phyloP scores from a whole-genome alignment of 92 coral and sea anemone species.

The Epizoanthus rinbou region DNA sequence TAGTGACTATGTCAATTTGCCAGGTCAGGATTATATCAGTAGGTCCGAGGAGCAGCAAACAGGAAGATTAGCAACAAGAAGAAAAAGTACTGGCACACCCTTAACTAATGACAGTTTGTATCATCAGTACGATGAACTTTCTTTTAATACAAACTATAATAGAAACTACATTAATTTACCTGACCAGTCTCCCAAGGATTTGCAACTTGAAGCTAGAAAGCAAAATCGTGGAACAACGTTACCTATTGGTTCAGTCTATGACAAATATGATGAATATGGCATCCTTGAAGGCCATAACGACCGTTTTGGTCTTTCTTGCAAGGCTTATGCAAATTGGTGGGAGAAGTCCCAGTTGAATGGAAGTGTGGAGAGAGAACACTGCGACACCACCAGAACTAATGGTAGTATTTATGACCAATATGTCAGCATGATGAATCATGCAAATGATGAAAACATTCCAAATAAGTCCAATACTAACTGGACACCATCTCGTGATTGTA shows the following conservation, averaged over 20 bases:
- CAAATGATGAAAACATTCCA: not conserved
- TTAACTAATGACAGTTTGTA: not conserved
- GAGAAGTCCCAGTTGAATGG: not conserved
- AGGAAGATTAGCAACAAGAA: not conserved
- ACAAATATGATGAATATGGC: not conserved
- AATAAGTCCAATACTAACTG: not conserved
- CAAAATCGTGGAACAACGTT: not conserved
- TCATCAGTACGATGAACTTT: not conserved
- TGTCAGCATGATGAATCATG: constrained; percentile 22
- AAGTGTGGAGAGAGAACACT: not conserved
- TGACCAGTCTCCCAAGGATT: not conserved
- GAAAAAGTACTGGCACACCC: constrained; percentile 15
- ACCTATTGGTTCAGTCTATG: not conserved
- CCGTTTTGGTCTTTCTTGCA: too few relatives aligned
- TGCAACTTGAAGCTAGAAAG: not conserved
- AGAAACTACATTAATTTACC: not conserved
- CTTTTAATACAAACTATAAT: not conserved
- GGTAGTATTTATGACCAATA: constrained; percentile 30
- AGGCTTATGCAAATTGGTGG: too few relatives aligned
- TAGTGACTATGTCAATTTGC: constrained; percentile 7
- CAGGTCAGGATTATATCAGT: not conserved
- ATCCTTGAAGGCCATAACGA: too few relatives aligned
- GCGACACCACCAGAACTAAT: not conserved
- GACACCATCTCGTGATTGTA: not conserved
- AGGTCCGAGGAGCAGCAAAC: not conserved